Conservation (phyloP, 1,140 invertebrate genomes). For the Scaptodrosophila lebanonensis region DNA sequence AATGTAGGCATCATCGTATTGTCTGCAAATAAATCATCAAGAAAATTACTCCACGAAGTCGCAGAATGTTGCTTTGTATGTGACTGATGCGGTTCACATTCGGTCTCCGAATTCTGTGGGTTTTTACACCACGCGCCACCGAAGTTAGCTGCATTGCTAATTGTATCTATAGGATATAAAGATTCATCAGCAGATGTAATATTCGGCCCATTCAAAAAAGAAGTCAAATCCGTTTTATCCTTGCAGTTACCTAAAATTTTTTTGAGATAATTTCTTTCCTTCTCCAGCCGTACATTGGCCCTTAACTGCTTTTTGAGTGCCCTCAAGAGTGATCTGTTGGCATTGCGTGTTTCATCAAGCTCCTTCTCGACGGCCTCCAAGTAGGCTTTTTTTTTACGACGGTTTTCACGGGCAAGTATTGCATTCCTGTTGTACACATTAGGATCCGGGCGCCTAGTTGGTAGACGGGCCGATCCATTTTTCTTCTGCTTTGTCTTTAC, state of each 20-base stretch:
- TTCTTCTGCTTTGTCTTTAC: constrained; percentile 28
- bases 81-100: constrained; percentile 30
- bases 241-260: constrained; percentile 40
- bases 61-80: constrained; percentile 26
- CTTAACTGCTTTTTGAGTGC: constrained; percentile 77
- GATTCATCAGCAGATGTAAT: constrained; percentile 17
- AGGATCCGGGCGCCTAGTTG: constrained; percentile 58
- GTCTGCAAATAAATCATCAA: constrained; percentile 55
- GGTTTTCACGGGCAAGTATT: constrained; percentile 80
- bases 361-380: constrained; percentile 79
- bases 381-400: constrained; percentile 80
- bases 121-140: constrained; percentile 16
- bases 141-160: constrained; percentile 24
- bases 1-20: constrained; percentile 22
- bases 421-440: constrained; percentile 78
- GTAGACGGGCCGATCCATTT: constrained; percentile 29
- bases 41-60: constrained; percentile 50
- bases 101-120: constrained; percentile 20
- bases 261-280: constrained; percentile 79
- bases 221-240: neutral
- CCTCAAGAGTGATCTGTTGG: constrained; percentile 78
- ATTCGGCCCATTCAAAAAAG: neutral
- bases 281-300: constrained; percentile 77
- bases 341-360: constrained; percentile 71
- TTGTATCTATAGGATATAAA: constrained; percentile 23